Conservation (phyloP, 2,113 vertebrate genomes). For the Jacana jacana region DNA sequence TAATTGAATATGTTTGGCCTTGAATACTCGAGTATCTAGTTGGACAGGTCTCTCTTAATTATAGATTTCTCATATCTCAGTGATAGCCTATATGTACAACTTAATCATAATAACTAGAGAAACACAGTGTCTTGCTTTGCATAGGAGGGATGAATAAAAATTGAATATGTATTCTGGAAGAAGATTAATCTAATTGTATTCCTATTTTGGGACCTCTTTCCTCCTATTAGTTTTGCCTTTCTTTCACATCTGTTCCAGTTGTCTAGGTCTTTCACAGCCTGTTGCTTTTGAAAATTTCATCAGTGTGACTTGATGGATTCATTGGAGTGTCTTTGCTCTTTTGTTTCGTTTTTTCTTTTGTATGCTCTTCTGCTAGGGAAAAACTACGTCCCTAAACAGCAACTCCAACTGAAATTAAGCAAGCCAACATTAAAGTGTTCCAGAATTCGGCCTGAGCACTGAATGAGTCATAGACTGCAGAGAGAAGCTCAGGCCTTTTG, state of each 20-base stretch:
- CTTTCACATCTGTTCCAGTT: background rate
- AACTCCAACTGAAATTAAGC: slow-evolving; percentile 39
- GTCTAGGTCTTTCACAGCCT: background rate
- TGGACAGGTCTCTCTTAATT: background rate
- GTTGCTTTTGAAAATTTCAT: background rate
- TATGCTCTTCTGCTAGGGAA: background rate
- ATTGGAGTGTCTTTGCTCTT: background rate
- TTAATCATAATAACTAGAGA: background rate
- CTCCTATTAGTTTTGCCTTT: background rate
- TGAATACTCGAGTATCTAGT: background rate
- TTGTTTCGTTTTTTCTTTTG: background rate
- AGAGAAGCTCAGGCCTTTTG: background rate
- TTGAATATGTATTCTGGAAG: background rate
- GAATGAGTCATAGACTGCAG: slow-evolving; percentile 51
- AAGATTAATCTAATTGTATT: background rate
- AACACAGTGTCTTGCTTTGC: background rate
- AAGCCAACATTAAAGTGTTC: background rate
- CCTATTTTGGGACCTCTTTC: background rate
- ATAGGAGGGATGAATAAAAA: background rate
- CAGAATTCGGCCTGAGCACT: background rate
- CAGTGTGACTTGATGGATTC: background rate
- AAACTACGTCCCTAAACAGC: background rate
- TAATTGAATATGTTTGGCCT: background rate
- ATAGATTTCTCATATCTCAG: background rate
- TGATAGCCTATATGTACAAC: background rate